These are phyloP conservation scores for Tromatobia lineatoria DNA, from an alignment of 2,888 invertebrate genomes.

Conservation along the genomic window DNA sequence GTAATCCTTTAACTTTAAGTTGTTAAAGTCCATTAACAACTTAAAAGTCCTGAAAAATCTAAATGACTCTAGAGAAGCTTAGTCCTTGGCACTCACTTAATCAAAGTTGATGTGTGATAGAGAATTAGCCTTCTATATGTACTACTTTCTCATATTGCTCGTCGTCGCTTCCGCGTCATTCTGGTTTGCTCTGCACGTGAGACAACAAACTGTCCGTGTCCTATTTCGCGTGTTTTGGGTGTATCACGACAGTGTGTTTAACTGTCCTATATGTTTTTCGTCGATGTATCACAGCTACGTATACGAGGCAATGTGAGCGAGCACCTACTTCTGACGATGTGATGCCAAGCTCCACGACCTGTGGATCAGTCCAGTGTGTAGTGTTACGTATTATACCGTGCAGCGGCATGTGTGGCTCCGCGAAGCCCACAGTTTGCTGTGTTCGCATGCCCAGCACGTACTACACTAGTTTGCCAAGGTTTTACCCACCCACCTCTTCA, in stretches of 20 bases:
- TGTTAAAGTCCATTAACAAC: too few species aligned
- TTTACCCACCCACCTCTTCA: not conserved
- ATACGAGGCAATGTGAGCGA: not conserved
- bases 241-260: conserved; percentile 36
- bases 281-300: not conserved
- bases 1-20: too few species aligned
- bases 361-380: not conserved
- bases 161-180: not conserved
- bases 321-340: not conserved
- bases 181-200: conserved; percentile 24
- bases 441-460: conserved; percentile 44
- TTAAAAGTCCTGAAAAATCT: too few species aligned
- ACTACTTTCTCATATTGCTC: not conserved
- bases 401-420: not conserved
- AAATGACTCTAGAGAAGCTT: too few species aligned
- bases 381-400: not conserved
- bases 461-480: conserved; percentile 30
- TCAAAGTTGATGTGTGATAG: not conserved
- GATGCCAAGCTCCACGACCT: conserved; percentile 2
- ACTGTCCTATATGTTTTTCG: conserved; percentile 51
- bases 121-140: not conserved
- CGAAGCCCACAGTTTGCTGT: not conserved
- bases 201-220: not conserved
- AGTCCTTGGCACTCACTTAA: not conserved
- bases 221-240: conserved; percentile 32